Percentiles rank a stretch among this genome's conserved stretches.
Conservation (phyloP, 2,113 vertebrate species). For the Aldabrachelys gigantea region DNA sequence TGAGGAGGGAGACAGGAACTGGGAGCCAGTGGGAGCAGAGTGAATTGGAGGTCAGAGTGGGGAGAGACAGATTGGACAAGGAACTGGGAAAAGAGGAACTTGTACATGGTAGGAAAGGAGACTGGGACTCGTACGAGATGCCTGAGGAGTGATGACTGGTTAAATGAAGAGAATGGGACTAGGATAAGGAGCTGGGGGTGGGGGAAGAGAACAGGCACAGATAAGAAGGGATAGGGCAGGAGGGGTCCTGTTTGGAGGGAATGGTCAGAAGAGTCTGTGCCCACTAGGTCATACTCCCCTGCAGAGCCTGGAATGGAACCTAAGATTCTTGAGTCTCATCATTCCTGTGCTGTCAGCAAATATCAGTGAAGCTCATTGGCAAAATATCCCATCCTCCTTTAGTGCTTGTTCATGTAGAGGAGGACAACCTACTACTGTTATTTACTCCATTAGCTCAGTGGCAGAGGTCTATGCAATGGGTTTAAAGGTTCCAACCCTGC, state of each 20-base stretch:
- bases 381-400: too few relatives aligned
- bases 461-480: background rate
- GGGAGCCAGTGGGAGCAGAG: background rate
- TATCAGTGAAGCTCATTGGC: background rate
- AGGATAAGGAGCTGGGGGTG: background rate
- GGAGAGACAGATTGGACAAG: background rate
- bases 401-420: too few relatives aligned
- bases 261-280: background rate
- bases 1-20: background rate
- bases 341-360: background rate
- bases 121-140: background rate
- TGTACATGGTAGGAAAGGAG: too few relatives aligned
- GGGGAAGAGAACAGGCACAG: background rate
- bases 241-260: background rate
- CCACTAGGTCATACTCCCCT: background rate
- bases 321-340: background rate
- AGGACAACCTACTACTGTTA: background rate
- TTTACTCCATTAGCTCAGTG: background rate
- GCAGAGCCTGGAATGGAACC: background rate
- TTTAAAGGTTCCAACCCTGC: background rate
- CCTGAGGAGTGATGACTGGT: background rate
- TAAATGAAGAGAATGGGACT: background rate
- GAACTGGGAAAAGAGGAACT: background rate
- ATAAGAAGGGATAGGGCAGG: background rate
- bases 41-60: background rate